Conservation (phyloP, 1,140 invertebrate genomes). For the Drosophila setifemur region DNA sequence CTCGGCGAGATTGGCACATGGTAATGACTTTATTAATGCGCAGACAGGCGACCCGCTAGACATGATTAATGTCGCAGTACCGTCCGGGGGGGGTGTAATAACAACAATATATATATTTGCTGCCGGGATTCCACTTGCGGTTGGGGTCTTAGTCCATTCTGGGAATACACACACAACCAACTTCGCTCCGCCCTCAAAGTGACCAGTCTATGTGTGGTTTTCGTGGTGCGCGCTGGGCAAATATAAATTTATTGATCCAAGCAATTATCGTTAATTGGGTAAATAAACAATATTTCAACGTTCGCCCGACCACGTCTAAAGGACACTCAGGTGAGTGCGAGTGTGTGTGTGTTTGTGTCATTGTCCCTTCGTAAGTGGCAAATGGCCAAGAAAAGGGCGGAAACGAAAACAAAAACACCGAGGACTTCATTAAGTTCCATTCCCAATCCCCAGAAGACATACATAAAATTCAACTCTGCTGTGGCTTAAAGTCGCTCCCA, state of each 20-base stretch:
- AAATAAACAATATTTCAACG: constrained; percentile 72
- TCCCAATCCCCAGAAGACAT: too few species aligned
- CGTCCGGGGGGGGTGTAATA: constrained; percentile 4
- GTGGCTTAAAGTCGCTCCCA: constrained; percentile 36
- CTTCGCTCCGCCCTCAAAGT: neutral
- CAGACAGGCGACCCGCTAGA: constrained; percentile 25
- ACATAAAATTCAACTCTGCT: constrained; percentile 12
- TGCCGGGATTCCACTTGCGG: constrained; percentile 2
- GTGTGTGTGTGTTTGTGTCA: constrained; percentile 29
- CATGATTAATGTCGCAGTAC: constrained; percentile 37
- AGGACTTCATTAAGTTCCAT: constrained; percentile 52
- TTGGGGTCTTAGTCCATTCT: neutral
- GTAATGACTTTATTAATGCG: constrained; percentile 47
- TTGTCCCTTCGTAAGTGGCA: constrained; percentile 6
- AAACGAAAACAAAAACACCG: constrained; percentile 23
- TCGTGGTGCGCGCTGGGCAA: constrained; percentile 50
- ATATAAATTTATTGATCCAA: constrained; percentile 76
- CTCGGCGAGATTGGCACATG: constrained; percentile 40
- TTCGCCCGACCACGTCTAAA: constrained; percentile 21
- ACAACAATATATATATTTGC: constrained; percentile 11
- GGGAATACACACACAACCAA: neutral
- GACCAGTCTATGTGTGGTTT: constrained; percentile 20
- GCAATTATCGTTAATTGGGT: constrained; percentile 75
- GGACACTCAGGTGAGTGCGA: constrained; percentile 26
- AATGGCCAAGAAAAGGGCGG: constrained; percentile 5